Evolutionary conservation across 2,113 vertebrate species (phyloP), one percentile per base, ranked within the genome.

Genomic region (Lycaon pictus): DNA sequence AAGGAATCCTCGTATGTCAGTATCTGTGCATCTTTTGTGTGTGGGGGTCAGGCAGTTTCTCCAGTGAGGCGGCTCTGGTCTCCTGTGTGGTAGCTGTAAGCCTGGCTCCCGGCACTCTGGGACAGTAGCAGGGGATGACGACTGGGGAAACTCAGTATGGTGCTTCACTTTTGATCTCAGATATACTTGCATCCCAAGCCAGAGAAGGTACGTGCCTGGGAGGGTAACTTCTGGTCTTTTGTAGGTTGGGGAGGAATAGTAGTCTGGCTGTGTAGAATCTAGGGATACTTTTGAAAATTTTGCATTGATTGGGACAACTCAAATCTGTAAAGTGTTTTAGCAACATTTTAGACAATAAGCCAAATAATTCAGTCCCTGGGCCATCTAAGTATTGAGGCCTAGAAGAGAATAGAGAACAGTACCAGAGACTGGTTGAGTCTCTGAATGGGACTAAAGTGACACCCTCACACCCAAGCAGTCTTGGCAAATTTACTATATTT

Each of bases 261-360:
- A 27, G 56, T 85, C 79, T 92, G 48, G 43, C 19, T 91, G 7
- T 65, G 23, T 15, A 92, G 80, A 92, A 77, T 53, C 20, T 79
- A 72, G 60, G 86, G 81, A 79, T 81, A 65, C 12, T 48, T 87
- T 22, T 93, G 51, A 94, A 89, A 48, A 32, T 85, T 93, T 74
- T 90, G 17, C 32, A 53, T 67, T 91, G 27, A 74, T 8, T 84
- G 13, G 48, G 43, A 85, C 4, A 76, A 92, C 16, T 89, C 56
- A 92, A 35, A 77, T 58, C 27, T 71, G 10, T 86, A 43, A 94
- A 69, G 29, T 88, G 32, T 35, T 85, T 97, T 80, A 48, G 35
- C 69, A 35, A 84, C 58, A 96, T 87, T 95, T 88, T 93, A 85
- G 29, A 71, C 23, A 83, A 22, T 88, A 88, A 80, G 13, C 13